Evolutionary conservation across 2,888 invertebrate genomes (phyloP).

Genomic region (Zygogramma bicolorata): DNA sequence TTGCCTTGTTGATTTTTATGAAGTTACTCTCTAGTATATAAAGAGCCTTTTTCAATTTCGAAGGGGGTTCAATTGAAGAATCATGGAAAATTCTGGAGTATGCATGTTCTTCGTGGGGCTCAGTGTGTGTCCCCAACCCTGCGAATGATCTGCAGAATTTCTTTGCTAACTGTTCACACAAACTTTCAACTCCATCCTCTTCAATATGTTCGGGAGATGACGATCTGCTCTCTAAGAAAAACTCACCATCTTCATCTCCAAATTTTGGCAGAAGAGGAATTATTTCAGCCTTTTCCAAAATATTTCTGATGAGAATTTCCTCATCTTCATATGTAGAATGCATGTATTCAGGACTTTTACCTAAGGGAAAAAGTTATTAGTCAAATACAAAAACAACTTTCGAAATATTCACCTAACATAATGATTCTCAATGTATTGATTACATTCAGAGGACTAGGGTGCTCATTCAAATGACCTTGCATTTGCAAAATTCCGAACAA

Average conservation of each 20-base stretch:
- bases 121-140: too few relatives aligned
- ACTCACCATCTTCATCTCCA: not conserved
- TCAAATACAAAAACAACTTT: too few relatives aligned
- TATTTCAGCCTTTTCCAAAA: not conserved
- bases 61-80: not conserved
- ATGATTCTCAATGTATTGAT: slow-evolving; percentile 2
- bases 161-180: not conserved
- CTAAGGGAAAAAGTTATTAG: too few relatives aligned
- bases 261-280: not conserved
- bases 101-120: too few relatives aligned
- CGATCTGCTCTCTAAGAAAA: not conserved
- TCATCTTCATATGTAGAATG: not conserved
- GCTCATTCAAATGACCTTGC: not conserved
- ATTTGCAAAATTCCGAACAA: slow-evolving; percentile 5
- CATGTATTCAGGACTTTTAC: not conserved
- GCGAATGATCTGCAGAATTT: not conserved
- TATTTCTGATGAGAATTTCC: not conserved
- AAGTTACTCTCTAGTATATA: not conserved
- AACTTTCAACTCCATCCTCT: not conserved
- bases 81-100: too few relatives aligned
- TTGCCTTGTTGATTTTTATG: not conserved
- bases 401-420: not conserved
- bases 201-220: not conserved
- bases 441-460: not conserved
- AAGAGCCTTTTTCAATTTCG: not conserved